A percentile compares a stretch with the other conserved stretches of the same genome.
Conservation (phyloP, 2,888 invertebrate species). For the Ceratothoa steindachneri region DNA sequence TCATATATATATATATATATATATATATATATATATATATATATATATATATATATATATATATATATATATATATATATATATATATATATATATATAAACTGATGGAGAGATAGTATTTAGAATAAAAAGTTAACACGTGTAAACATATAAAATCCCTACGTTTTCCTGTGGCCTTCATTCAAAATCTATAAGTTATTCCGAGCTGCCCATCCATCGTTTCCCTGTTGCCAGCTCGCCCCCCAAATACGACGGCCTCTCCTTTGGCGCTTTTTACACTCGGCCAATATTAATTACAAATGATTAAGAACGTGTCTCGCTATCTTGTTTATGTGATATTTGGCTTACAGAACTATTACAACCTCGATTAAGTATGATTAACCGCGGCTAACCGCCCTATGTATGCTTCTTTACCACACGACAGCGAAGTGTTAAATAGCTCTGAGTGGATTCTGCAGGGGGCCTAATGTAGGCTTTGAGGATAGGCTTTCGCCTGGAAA, state of each 20-base stretch:
- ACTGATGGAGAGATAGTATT: too few relatives aligned
- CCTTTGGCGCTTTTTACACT: background rate
- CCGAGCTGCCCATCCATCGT: too few relatives aligned
- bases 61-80: slow-evolving; percentile 13
- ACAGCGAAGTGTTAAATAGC: slow-evolving; percentile 12
- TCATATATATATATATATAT: slow-evolving; percentile 3
- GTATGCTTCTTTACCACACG: background rate
- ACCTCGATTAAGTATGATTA: slow-evolving; percentile 3
- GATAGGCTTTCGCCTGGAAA: background rate
- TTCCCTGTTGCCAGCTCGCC: too few relatives aligned
- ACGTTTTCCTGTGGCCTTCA: too few relatives aligned
- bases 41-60: slow-evolving; percentile 15
- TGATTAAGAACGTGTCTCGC: slow-evolving; percentile 10
- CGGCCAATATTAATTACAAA: slow-evolving; percentile 6
- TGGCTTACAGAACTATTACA: slow-evolving; percentile 5
- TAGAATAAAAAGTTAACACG: too few relatives aligned
- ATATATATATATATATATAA: slow-evolving; percentile 10
- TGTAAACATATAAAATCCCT: too few relatives aligned
- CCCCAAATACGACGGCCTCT: background rate
- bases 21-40: slow-evolving; percentile 15
- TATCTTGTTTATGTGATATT: slow-evolving; percentile 15
- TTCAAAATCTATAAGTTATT: too few relatives aligned
- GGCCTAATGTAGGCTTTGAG: background rate
- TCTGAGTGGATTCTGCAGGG: background rate
- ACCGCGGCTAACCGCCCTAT: background rate